A percentile compares a stretch with the other conserved stretches of the same genome.
Evolutionary conservation across 2,113 vertebrate genomes (phyloP).

Genomic region (Callospermophilus lateralis): DNA sequence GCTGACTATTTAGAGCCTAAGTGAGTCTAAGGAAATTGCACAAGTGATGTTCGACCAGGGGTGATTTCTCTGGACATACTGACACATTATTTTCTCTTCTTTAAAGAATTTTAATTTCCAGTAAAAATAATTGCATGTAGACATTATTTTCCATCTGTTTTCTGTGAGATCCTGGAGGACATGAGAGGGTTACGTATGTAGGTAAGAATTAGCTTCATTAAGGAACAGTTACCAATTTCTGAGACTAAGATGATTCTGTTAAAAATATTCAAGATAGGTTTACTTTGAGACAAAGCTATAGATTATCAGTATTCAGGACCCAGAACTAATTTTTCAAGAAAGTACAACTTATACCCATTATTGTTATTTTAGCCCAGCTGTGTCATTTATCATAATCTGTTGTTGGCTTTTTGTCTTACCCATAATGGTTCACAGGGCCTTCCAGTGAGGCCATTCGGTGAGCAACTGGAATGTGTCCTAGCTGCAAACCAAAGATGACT

Average conservation of each 20-base stretch:
- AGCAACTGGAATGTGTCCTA: background rate
- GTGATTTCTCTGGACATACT: constrained; percentile 66
- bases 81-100: constrained; percentile 61
- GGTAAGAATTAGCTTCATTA: constrained; percentile 14
- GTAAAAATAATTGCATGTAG: constrained; percentile 67
- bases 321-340: constrained; percentile 8
- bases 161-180: constrained; percentile 9
- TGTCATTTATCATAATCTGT: background rate
- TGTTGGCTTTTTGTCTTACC: background rate
- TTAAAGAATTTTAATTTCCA: constrained; percentile 65
- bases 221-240: background rate
- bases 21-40: constrained; percentile 74
- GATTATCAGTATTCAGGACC: background rate
- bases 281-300: constrained; percentile 45
- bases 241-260: background rate
- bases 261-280: constrained; percentile 43
- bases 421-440: background rate
- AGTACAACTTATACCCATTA: background rate
- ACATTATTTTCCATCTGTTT: constrained; percentile 52
- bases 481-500: accelerated
- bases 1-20: constrained; percentile 76
- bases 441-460: background rate
- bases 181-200: background rate
- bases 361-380: background rate
- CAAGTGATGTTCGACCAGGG: constrained; percentile 66